Evolutionary conservation across 2,888 invertebrate genomes (phyloP).

Genomic region (Drosophila nigricruria): DNA sequence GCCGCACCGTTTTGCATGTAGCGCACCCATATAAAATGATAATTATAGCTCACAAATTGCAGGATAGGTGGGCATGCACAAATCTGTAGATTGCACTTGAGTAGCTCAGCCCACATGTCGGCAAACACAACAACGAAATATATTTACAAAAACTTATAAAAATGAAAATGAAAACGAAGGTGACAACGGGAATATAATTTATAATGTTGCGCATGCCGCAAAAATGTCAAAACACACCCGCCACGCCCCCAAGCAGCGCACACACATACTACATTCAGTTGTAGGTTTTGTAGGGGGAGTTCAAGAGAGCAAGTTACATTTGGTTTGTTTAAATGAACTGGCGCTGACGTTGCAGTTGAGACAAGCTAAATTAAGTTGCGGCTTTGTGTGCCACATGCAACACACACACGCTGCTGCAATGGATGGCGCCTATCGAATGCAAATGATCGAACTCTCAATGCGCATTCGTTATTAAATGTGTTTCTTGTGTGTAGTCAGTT

Average conservation of each 20-base stretch:
- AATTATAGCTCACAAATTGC: constrained; percentile 67
- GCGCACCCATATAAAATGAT: constrained; percentile 60
- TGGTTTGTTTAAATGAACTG: constrained; percentile 73
- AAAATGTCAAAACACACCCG: constrained; percentile 72
- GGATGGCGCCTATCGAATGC: constrained; percentile 74
- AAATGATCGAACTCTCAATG: constrained; percentile 68
- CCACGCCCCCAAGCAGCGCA: constrained; percentile 62
- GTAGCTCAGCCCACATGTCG: constrained; percentile 69
- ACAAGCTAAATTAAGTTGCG: constrained; percentile 75
- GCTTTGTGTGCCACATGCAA: constrained; percentile 59
- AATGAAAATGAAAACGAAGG: constrained; percentile 62
- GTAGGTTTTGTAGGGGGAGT: constrained; percentile 53
- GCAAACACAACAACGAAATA: constrained; percentile 19
- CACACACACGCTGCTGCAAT: constrained; percentile 32
- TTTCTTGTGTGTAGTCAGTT: constrained; percentile 42
- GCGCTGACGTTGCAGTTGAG: constrained; percentile 40
- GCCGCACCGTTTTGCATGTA: constrained; percentile 32
- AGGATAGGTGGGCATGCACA: constrained; percentile 60
- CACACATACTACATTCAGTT: constrained; percentile 12
- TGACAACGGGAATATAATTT: constrained; percentile 79
- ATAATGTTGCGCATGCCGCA: constrained; percentile 72
- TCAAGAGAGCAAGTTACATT: constrained; percentile 63
- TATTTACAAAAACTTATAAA: constrained; percentile 24
- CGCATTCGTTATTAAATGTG: constrained; percentile 69
- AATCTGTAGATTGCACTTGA: constrained; percentile 77